Percentiles rank a stretch among this genome's conserved stretches.
These are phyloP conservation scores for Triplophysa rosa DNA, from an alignment of 2,113 vertebrate genomes.

Conservation along the genomic window DNA sequence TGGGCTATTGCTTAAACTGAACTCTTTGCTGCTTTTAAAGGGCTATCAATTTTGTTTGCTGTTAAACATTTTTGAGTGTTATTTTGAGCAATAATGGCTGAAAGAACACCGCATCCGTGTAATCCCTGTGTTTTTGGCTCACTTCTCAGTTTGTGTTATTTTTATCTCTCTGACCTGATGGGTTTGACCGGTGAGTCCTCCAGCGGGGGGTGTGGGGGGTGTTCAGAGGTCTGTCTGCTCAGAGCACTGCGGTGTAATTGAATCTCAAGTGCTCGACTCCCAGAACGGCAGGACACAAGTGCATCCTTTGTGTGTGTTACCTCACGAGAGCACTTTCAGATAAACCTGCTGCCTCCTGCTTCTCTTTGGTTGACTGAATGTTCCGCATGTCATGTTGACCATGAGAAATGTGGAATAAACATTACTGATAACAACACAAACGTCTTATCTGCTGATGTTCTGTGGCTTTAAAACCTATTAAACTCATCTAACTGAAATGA, in stretches of 20 bases:
- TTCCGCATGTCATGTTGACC: neutral
- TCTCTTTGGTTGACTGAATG: neutral
- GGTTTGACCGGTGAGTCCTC: constrained; percentile 19
- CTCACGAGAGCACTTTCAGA: neutral
- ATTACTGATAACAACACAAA: neutral
- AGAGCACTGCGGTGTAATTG: constrained; percentile 27
- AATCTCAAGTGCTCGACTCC: constrained; percentile 30
- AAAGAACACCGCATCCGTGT: neutral
- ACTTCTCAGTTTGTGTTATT: constrained; percentile 3
- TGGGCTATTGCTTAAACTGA: no score
- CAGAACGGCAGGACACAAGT: neutral
- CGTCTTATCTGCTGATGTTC: neutral
- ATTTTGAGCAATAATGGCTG: neutral
- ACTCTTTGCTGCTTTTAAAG: no score
- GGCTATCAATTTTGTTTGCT: no score
- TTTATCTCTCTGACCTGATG: neutral
- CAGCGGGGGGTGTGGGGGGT: neutral
- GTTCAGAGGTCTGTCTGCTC: constrained; percentile 9
- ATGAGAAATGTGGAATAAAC: constrained; percentile 2
- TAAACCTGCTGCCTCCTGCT: neutral
- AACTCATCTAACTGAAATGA: neutral
- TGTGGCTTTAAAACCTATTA: neutral
- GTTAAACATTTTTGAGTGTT: neutral
- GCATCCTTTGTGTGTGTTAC: neutral
- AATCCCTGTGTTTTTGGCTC: neutral